Evolutionary conservation across 2,888 invertebrate species (phyloP).

Genomic region (Leptopilina myrica): DNA sequence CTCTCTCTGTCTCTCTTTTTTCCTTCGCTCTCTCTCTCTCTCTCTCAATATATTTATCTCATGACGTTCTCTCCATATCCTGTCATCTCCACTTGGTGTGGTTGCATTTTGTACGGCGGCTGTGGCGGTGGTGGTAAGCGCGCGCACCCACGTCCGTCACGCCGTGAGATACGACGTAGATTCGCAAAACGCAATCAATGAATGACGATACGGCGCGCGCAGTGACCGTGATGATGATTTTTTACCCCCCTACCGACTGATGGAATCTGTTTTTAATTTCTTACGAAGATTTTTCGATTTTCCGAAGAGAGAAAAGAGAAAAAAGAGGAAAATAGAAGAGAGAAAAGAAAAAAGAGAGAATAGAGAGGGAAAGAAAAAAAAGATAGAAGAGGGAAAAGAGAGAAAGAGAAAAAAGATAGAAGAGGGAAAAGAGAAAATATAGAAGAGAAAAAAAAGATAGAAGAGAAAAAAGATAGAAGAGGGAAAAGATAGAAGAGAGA

Average conservation of each 20-base stretch:
- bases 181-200: slow-evolving; percentile 70
- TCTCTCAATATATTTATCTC: slow-evolving; percentile 25
- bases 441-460: no score
- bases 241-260: slow-evolving; percentile 62
- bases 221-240: slow-evolving; percentile 65
- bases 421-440: no score
- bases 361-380: no score
- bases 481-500: no score
- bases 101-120: slow-evolving; percentile 25
- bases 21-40: background rate
- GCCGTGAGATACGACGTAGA: slow-evolving; percentile 56
- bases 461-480: no score
- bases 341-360: no score
- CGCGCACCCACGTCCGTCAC: slow-evolving; percentile 42
- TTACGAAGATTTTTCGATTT: no score
- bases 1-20: background rate
- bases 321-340: no score
- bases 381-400: no score
- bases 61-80: slow-evolving; percentile 33
- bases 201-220: slow-evolving; percentile 67
- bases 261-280: slow-evolving; percentile 33
- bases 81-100: slow-evolving; percentile 34
- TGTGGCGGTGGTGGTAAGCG: background rate
- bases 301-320: no score
- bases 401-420: no score